Percentiles rank a stretch among this genome's conserved stretches.
Conservation (phyloP, 2,113 vertebrate species). For the Oceanodroma tethys region DNA sequence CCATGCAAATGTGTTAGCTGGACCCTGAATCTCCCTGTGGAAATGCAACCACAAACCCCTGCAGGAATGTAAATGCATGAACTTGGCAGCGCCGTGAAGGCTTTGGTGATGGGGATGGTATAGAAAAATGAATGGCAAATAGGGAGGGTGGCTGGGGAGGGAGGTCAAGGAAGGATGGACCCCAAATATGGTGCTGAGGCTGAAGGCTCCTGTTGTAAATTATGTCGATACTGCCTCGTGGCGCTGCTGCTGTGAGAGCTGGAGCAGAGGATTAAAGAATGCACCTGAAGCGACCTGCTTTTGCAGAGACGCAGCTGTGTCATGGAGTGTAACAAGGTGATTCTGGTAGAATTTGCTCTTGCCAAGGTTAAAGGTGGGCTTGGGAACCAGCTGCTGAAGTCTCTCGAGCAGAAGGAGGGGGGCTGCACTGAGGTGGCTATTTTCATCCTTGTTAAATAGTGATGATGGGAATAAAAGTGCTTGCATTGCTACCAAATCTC, state of each 20-base stretch:
- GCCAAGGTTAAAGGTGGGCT: neutral
- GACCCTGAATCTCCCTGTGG: too few species aligned
- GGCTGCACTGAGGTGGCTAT: neutral
- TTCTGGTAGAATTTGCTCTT: neutral
- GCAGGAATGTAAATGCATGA: neutral
- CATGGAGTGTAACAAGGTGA: neutral
- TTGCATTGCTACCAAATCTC: neutral
- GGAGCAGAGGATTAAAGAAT: neutral
- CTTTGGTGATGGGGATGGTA: neutral
- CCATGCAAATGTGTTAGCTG: neutral
- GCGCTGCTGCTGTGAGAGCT: neutral
- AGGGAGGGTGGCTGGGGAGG: neutral
- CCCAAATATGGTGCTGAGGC: rapidly evolving
- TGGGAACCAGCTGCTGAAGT: neutral
- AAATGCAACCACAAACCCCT: neutral
- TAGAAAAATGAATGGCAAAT: neutral
- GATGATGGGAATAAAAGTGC: neutral
- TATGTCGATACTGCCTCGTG: neutral
- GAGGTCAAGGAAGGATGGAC: neutral
- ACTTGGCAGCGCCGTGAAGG: neutral
- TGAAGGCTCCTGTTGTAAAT: neutral
- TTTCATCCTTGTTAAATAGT: neutral
- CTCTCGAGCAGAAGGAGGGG: neutral
- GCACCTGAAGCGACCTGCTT: neutral
- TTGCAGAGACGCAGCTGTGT: neutral